Conservation (phyloP, 2,113 vertebrate genomes). For the Puntigrus tetrazona region DNA sequence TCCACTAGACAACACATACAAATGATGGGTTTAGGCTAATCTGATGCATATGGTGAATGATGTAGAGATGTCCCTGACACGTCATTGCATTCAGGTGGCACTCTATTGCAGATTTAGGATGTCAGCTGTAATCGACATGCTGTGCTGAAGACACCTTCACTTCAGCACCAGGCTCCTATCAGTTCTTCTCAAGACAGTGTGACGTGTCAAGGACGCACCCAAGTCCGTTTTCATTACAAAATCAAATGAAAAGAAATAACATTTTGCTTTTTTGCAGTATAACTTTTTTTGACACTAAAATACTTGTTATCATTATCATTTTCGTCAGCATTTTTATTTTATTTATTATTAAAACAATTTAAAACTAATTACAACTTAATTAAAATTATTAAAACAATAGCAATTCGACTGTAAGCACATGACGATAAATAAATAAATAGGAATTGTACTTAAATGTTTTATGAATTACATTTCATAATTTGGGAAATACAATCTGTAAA, state of each 20-base stretch:
- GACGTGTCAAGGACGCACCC: background rate
- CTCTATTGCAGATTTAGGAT: constrained; percentile 17
- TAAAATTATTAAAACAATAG: too few relatives aligned
- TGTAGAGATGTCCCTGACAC: constrained; percentile 50
- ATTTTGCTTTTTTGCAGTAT: too few relatives aligned
- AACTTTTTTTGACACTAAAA: too few relatives aligned
- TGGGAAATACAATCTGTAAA: too few relatives aligned
- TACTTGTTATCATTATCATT: too few relatives aligned
- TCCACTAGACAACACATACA: constrained; percentile 2
- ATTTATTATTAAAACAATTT: too few relatives aligned
- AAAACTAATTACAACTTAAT: too few relatives aligned
- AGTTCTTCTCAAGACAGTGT: background rate
- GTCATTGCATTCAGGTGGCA: constrained; percentile 39
- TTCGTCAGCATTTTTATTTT: too few relatives aligned
- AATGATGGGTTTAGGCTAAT: constrained; percentile 43
- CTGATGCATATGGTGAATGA: constrained; percentile 30
- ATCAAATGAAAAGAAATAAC: background rate
- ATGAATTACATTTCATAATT: too few relatives aligned
- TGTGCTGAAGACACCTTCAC: constrained; percentile 18
- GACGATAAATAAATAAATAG: too few relatives aligned
- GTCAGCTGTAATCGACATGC: constrained; percentile 33
- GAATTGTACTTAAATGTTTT: too few relatives aligned
- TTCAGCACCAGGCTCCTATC: background rate
- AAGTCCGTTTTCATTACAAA: background rate
- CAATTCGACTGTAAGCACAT: too few relatives aligned